These are phyloP conservation scores for Pocota personata DNA, from an alignment of 2,888 invertebrate species.

Conservation along the genomic window DNA sequence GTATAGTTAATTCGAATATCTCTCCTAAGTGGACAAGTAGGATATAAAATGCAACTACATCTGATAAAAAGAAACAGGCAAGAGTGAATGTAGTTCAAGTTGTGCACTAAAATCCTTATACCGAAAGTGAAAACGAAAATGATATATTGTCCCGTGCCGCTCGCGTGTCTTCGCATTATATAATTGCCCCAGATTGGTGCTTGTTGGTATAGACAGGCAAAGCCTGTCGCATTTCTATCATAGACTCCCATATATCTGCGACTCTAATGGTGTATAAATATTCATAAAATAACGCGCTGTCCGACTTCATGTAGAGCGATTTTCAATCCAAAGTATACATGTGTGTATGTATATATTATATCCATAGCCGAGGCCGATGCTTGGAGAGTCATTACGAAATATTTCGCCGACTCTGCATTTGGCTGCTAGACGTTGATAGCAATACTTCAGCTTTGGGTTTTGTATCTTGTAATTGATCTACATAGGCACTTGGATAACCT, in stretches of 20 bases:
- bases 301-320: slow-evolving; percentile 4
- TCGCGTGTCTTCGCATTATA: slow-evolving; percentile 75
- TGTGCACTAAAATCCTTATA: slow-evolving; percentile 57
- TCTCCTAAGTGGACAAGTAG: slow-evolving; percentile 55
- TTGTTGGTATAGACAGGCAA: slow-evolving; percentile 47
- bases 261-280: slow-evolving; percentile 69
- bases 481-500: slow-evolving; percentile 28
- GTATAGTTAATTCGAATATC: slow-evolving; percentile 58
- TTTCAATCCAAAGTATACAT: too few species aligned
- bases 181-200: slow-evolving; percentile 70
- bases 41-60: slow-evolving; percentile 52
- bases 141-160: slow-evolving; percentile 75
- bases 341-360: background rate
- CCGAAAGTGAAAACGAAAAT: slow-evolving; percentile 66
- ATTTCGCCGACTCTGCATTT: slow-evolving; percentile 22
- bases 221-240: slow-evolving; percentile 67
- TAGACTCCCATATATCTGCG: slow-evolving; percentile 41
- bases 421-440: slow-evolving; percentile 30
- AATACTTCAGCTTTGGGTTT: background rate
- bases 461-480: slow-evolving; percentile 46
- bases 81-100: slow-evolving; percentile 64
- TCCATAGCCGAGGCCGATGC: slow-evolving; percentile 12
- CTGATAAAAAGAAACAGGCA: slow-evolving; percentile 31
- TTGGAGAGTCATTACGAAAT: slow-evolving; percentile 53
- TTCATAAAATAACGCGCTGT: slow-evolving; percentile 54